phyloP scores from a whole-genome alignment of 2,797 vertebrate genomes.

The Thaleichthys pacificus region DNA sequence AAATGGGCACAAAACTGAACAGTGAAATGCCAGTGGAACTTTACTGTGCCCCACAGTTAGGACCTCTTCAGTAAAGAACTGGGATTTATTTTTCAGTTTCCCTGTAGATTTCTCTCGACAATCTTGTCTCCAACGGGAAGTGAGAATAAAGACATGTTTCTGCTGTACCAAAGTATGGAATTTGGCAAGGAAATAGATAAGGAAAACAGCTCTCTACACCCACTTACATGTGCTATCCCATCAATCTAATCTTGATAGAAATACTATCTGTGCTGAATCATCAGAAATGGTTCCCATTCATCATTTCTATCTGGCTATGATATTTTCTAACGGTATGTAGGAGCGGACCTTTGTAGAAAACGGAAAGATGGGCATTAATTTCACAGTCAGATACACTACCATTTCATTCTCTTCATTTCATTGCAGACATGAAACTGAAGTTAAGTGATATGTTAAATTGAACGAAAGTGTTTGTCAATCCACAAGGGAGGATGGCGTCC shows the following conservation, averaged over 20 bases:
- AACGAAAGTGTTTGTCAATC: conserved; percentile 41
- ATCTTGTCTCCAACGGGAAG: neutral
- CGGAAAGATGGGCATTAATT: conserved; percentile 46
- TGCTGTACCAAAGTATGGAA: neutral
- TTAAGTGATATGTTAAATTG: conserved; percentile 54
- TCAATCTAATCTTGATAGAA: conserved; percentile 3
- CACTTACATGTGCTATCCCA: neutral
- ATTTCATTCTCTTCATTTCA: conserved; percentile 44
- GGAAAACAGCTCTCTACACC: neutral
- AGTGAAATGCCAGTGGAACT: too few species aligned
- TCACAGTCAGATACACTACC: conserved; percentile 52
- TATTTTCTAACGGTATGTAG: neutral
- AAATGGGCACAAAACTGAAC: too few species aligned
- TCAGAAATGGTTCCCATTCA: neutral
- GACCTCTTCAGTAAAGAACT: too few species aligned
- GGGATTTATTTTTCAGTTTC: too few species aligned
- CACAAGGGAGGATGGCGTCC: conserved; percentile 35
- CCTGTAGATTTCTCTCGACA: neutral
- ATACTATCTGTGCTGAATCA: neutral
- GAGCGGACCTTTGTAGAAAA: neutral
- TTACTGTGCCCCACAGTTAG: too few species aligned
- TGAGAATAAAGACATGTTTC: neutral
- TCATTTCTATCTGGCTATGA: neutral
- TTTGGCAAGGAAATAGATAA: neutral
- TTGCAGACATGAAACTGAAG: conserved; percentile 36